These are phyloP conservation scores for Pyrrhia umbra DNA, from an alignment of 2,888 invertebrate genomes.

Conservation along the genomic window DNA sequence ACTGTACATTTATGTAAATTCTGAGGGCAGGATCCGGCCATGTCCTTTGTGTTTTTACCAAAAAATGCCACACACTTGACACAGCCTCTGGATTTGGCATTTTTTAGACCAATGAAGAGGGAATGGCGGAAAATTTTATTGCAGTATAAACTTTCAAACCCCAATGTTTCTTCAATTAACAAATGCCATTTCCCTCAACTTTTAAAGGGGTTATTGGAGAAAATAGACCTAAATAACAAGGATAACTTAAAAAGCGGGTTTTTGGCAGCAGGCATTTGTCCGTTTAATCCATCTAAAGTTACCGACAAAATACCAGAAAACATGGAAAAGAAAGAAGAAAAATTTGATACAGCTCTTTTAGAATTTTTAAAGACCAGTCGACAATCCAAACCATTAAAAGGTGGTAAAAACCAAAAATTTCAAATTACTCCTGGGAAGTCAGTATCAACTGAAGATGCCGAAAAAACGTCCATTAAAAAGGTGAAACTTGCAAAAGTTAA, in stretches of 20 bases:
- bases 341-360: conserved; percentile 8
- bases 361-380: neutral
- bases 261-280: conserved; percentile 14
- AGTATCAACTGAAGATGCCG: conserved; percentile 12
- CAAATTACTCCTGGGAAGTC: conserved; percentile 14
- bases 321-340: neutral
- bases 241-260: conserved; percentile 10
- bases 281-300: conserved; percentile 3
- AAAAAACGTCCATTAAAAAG: conserved; percentile 11
- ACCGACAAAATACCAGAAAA: conserved; percentile 1
- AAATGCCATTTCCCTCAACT: conserved; percentile 21
- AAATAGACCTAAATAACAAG: neutral
- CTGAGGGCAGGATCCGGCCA: too few species aligned
- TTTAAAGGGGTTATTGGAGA: conserved; percentile 8
- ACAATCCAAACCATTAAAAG: conserved; percentile 4
- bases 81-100: conserved; percentile 15
- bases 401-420: conserved; percentile 9
- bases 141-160: conserved; percentile 4
- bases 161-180: conserved; percentile 7
- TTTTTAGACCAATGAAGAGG: conserved; percentile 15
- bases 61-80: conserved; percentile 17
- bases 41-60: conserved; percentile 16
- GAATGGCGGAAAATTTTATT: conserved; percentile 14
- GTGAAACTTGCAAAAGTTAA: conserved; percentile 7
- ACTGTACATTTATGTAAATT: too few species aligned